phyloP scores from a whole-genome alignment of 2,113 vertebrate species.

The Corythoichthys haematopterus region DNA sequence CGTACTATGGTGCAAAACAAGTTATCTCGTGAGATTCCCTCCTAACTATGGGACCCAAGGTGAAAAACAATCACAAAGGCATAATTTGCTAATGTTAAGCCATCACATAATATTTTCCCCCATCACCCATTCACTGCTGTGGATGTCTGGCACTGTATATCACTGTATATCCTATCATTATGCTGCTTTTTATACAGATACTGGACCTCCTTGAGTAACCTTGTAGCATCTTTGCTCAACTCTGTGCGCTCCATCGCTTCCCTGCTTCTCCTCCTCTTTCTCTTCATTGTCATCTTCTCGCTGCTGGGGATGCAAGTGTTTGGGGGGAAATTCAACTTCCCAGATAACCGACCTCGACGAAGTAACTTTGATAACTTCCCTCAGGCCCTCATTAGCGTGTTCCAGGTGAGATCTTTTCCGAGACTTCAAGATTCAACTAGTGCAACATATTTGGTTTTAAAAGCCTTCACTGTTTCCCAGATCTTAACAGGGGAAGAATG shows the following conservation, averaged over 20 bases:
- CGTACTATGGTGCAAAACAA: no score
- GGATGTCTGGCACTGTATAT: no score
- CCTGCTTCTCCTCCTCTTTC: conserved; percentile 92
- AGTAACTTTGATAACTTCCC: conserved; percentile 97
- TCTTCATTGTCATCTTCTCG: conserved; percentile 92
- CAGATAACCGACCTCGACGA: conserved; percentile 76
- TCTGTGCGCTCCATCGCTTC: conserved; percentile 94
- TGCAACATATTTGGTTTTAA: background rate
- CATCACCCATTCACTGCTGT: background rate
- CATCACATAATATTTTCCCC: no score
- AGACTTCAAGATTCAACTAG: background rate
- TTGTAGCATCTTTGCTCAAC: conserved; percentile 93
- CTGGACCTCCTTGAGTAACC: conserved; percentile 90
- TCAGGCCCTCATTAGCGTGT: conserved; percentile 94
- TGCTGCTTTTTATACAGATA: conserved; percentile 69
- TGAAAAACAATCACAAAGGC: no score
- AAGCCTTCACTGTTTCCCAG: conserved; percentile 51
- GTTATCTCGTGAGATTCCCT: no score
- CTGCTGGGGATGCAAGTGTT: conserved; percentile 98
- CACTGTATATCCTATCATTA: background rate
- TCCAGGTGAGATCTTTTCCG: conserved; percentile 77
- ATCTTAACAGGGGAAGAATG: conserved; percentile 93
- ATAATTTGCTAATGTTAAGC: no score
- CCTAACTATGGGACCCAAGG: no score
- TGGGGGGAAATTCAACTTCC: conserved; percentile 90